phyloP scores from a whole-genome alignment of 2,113 vertebrate species.

The Neolamprologus brichardi region DNA sequence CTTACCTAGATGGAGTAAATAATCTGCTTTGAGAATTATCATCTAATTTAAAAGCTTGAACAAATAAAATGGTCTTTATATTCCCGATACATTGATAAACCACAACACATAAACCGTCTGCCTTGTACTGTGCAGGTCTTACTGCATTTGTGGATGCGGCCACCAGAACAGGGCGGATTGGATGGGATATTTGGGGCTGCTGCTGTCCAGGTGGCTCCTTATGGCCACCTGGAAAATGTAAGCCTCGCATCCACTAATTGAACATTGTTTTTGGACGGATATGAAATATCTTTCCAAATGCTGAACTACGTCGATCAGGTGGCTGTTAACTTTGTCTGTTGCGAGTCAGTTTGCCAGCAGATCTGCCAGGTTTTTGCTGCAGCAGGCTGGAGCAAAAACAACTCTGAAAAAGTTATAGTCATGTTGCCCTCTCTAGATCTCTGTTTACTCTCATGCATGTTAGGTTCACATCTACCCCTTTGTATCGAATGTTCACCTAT shows the following conservation, averaged over 20 bases:
- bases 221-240: neutral
- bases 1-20: neutral
- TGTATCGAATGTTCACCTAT: fast-evolving
- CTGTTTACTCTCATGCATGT: neutral
- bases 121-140: neutral
- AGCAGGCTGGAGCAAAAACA: neutral
- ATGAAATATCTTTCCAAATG: neutral
- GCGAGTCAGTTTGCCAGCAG: neutral
- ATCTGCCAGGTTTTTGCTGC: neutral
- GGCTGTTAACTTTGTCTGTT: neutral
- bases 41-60: neutral
- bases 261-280: neutral
- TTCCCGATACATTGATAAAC: neutral
- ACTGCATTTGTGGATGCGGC: neutral
- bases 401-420: neutral
- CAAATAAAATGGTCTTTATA: neutral
- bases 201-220: neutral
- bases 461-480: neutral
- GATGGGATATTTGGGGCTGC: neutral
- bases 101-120: neutral
- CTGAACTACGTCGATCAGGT: neutral
- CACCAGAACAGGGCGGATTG: neutral
- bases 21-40: neutral
- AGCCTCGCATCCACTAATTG: neutral
- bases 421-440: neutral